phyloP scores from a whole-genome alignment of 2,113 vertebrate species.

The Oreochromis tanganicae region DNA sequence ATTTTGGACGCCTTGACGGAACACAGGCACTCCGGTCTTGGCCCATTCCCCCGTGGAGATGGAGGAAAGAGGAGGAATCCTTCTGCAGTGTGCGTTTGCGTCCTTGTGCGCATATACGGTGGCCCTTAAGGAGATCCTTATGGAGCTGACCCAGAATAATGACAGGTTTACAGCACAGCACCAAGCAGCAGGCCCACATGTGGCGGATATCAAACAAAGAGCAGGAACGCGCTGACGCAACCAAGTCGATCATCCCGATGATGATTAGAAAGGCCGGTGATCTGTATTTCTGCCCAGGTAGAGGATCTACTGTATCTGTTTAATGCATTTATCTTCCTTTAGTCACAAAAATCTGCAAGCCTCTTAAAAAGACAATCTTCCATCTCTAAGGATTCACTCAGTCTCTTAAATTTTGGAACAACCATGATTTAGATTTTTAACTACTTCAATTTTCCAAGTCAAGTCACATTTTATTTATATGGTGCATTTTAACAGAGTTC shows the following conservation, averaged over 20 bases:
- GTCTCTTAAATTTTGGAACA: neutral
- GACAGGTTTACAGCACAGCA: slow-evolving; percentile 53
- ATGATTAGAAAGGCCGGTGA: slow-evolving; percentile 4
- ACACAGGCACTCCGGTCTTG: slow-evolving; percentile 69
- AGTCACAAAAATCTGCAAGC: neutral
- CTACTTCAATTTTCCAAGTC: neutral
- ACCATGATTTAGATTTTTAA: neutral
- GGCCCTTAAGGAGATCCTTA: slow-evolving; percentile 34
- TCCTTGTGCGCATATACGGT: neutral
- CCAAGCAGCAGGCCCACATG: slow-evolving; percentile 6
- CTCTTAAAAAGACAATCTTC: neutral
- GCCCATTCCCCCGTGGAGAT: slow-evolving; percentile 13
- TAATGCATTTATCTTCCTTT: neutral
- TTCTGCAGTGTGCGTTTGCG: neutral
- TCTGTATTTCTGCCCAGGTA: neutral
- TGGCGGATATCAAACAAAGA: slow-evolving; percentile 30
- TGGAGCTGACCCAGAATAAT: slow-evolving; percentile 62
- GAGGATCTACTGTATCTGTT: neutral
- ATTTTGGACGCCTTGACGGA: slow-evolving; percentile 72
- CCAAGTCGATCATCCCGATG: neutral
- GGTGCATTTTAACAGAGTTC: neutral
- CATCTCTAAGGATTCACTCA: neutral
- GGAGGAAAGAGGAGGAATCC: neutral
- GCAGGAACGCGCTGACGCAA: neutral
- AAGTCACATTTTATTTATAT: neutral